These are phyloP conservation scores for Trissolcus brochymenae DNA, from an alignment of 2,888 invertebrate species.

Conservation along the genomic window DNA sequence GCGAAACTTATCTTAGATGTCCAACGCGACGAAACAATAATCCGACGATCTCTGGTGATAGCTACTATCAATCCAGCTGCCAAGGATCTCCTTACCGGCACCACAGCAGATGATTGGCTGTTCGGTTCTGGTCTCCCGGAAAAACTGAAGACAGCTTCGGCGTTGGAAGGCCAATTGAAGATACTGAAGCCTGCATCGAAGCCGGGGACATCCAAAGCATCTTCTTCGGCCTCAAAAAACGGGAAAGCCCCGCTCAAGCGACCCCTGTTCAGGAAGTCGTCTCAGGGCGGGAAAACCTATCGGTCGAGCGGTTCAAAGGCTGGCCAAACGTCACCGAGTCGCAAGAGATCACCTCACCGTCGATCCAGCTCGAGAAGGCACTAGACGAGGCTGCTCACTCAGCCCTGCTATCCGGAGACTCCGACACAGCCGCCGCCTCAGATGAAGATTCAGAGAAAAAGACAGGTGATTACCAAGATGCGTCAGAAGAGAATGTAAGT, in stretches of 20 bases:
- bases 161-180: not conserved
- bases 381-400: not conserved
- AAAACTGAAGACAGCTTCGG: not conserved
- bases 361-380: not conserved
- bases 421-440: not conserved
- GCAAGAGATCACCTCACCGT: not conserved
- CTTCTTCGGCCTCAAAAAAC: not conserved
- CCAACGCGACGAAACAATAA: not conserved
- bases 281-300: not conserved
- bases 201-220: not conserved
- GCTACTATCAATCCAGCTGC: not conserved
- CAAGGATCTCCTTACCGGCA: not conserved
- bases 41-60: not conserved
- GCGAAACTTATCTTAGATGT: not conserved
- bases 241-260: not conserved
- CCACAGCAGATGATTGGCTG: not conserved
- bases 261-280: not conserved
- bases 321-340: not conserved
- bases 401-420: no score
- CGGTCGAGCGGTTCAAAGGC: not conserved
- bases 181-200: not conserved
- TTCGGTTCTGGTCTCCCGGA: not conserved
- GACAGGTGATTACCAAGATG: not conserved
- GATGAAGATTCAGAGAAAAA: not conserved
- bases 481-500: not conserved